Percentiles rank a stretch among this genome's conserved stretches.
These are phyloP conservation scores for Neodontobutis hainanensis DNA, from an alignment of 2,113 vertebrate species.

Conservation along the genomic window DNA sequence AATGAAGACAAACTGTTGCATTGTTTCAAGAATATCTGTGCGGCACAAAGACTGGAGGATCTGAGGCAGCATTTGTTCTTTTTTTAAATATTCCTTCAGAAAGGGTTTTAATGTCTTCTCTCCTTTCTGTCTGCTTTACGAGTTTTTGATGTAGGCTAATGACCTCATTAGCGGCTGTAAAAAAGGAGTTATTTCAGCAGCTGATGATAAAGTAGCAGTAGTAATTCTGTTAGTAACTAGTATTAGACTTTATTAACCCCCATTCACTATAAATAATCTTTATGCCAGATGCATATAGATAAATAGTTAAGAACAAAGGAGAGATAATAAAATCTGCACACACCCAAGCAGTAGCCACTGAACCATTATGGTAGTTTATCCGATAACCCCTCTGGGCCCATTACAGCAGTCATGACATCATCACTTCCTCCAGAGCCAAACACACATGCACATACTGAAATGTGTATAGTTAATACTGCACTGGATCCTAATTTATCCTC, in stretches of 20 bases:
- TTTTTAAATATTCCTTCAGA: conserved; percentile 13
- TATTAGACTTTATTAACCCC: not conserved
- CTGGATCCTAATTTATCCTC: not conserved
- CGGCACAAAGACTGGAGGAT: conserved; percentile 5
- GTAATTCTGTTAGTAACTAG: not conserved
- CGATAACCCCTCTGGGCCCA: conserved; percentile 63
- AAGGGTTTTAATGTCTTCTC: conserved; percentile 2
- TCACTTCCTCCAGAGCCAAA: conserved; percentile 30
- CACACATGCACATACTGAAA: not conserved
- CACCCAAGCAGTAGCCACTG: conserved; percentile 30
- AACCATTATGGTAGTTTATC: conserved; percentile 59
- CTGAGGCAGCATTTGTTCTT: conserved; percentile 6
- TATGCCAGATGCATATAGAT: conserved; percentile 1
- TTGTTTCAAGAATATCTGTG: conserved; percentile 5
- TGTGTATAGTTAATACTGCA: not conserved
- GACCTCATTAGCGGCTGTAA: conserved; percentile 12
- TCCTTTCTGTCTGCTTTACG: not conserved
- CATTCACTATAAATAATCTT: not conserved
- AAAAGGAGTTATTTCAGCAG: not conserved
- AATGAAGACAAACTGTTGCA: conserved; percentile 22
- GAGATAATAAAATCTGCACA: not conserved
- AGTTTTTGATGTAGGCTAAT: conserved; percentile 8
- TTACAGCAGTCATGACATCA: conserved; percentile 66
- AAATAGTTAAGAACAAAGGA: not conserved
- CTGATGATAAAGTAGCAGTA: conserved; percentile 3